phyloP scores from a whole-genome alignment of 2,797 vertebrate species.

The Crossoptilon crossoptilon region DNA sequence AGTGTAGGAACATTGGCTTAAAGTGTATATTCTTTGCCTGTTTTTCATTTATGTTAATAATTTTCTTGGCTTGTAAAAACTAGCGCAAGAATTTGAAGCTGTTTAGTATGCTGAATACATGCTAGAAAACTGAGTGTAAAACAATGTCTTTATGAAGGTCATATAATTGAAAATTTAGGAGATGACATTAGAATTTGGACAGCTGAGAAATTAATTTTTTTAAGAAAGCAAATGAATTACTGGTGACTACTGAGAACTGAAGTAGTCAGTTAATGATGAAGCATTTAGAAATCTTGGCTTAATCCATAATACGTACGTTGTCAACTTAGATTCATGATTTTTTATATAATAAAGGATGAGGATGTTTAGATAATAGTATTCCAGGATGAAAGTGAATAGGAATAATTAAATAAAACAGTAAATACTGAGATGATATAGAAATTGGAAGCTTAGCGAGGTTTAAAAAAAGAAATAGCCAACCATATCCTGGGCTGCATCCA shows the following conservation, averaged over 20 bases:
- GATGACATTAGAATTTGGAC: background rate
- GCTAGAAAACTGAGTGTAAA: background rate
- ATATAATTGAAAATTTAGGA: background rate
- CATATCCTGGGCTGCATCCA: background rate
- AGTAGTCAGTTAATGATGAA: background rate
- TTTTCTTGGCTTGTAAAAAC: background rate
- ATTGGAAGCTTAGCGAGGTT: background rate
- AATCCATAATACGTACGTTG: background rate
- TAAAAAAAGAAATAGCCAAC: no score
- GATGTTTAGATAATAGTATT: background rate
- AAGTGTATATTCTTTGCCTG: fast-evolving
- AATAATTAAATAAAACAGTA: background rate
- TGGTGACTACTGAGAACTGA: background rate
- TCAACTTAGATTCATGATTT: background rate
- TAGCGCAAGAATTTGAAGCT: background rate
- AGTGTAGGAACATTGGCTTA: background rate
- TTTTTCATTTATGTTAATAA: background rate
- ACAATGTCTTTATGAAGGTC: background rate
- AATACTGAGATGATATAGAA: background rate
- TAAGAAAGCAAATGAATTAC: background rate
- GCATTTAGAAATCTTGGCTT: background rate
- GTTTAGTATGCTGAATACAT: background rate
- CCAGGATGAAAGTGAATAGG: background rate
- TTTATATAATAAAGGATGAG: background rate
- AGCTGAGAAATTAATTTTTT: background rate